phyloP scores from a whole-genome alignment of 2,113 vertebrate species.

The Talpa occidentalis region DNA sequence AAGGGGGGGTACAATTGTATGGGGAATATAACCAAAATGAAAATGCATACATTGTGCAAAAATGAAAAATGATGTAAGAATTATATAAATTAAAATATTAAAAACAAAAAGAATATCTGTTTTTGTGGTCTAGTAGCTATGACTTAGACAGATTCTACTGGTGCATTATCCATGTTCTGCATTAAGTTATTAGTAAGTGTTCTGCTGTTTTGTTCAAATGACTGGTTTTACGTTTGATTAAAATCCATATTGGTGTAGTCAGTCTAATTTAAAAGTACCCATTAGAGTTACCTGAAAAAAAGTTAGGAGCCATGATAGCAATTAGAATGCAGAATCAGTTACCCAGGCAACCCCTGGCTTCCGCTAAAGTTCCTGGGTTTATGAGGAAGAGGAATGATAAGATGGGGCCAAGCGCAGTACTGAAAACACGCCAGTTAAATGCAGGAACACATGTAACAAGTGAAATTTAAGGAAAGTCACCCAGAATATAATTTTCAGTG shows the following conservation, averaged over 20 bases:
- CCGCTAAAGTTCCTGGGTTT: background rate
- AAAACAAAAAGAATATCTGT: background rate
- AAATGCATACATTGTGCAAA: too few relatives aligned
- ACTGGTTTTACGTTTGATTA: slow-evolving; percentile 26
- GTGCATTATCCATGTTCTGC: background rate
- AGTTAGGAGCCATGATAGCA: background rate
- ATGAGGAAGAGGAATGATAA: background rate
- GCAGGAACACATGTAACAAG: background rate
- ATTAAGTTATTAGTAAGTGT: background rate
- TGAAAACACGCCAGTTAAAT: background rate
- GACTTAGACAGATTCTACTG: background rate
- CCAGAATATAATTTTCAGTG: background rate
- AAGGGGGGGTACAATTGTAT: too few relatives aligned
- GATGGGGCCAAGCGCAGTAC: background rate
- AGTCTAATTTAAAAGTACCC: background rate
- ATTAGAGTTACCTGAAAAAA: background rate
- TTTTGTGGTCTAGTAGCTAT: background rate
- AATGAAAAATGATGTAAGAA: too few relatives aligned
- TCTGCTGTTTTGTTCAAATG: background rate
- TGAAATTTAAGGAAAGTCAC: background rate
- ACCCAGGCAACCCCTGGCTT: background rate
- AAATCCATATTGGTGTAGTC: slow-evolving; percentile 33
- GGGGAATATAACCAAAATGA: too few relatives aligned
- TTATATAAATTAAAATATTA: too few relatives aligned
- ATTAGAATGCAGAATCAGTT: slow-evolving; percentile 17